phyloP scores from a whole-genome alignment of 2,113 vertebrate genomes.

The Oreochromis spilurus region DNA sequence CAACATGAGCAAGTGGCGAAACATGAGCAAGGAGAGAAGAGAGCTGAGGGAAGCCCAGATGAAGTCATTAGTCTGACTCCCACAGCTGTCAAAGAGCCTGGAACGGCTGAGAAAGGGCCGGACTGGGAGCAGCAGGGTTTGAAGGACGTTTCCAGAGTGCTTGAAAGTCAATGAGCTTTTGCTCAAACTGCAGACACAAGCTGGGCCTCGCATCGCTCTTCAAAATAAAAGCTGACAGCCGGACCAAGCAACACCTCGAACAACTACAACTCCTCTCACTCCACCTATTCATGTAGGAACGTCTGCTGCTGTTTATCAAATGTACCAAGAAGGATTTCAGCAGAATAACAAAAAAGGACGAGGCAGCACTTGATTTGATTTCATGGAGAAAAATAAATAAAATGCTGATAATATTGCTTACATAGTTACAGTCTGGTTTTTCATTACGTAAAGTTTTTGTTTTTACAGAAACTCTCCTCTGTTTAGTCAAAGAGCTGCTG shows the following conservation, averaged over 20 bases:
- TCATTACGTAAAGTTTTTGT: background rate
- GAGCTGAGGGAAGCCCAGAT: constrained; percentile 41
- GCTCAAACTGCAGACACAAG: constrained; percentile 34
- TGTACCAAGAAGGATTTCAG: background rate
- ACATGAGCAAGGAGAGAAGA: background rate
- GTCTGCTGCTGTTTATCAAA: background rate
- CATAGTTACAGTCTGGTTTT: background rate
- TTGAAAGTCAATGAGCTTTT: constrained; percentile 2
- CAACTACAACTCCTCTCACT: background rate
- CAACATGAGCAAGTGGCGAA: background rate
- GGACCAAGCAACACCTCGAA: background rate
- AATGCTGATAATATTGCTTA: background rate
- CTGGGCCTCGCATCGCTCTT: constrained; percentile 26
- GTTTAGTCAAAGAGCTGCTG: background rate
- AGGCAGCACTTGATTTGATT: background rate
- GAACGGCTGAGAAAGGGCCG: background rate
- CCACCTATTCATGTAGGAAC: background rate
- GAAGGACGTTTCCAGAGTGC: background rate
- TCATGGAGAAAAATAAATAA: background rate
- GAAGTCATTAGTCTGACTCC: constrained; percentile 43
- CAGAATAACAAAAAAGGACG: background rate
- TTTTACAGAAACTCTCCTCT: background rate
- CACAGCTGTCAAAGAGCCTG: constrained; percentile 39
- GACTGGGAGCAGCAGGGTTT: background rate
- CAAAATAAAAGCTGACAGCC: constrained; percentile 38